A percentile compares a stretch with the other conserved stretches of the same genome.
Evolutionary conservation across 30 jellyfish, hydroid and myxozoan species (phyloP).

Genomic region (Turritopsis rubra): DNA sequence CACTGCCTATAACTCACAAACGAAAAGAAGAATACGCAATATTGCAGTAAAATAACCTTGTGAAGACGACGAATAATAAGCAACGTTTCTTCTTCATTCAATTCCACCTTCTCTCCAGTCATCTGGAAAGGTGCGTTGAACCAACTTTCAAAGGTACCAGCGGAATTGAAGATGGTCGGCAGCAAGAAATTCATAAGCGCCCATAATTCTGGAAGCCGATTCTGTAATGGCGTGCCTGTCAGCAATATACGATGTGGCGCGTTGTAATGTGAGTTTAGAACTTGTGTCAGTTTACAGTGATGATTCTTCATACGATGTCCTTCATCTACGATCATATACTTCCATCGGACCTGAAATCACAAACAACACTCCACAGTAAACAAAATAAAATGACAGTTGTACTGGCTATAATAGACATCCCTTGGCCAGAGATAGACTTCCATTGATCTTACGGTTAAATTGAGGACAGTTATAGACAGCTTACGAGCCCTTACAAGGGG

Average conservation of each 20-base stretch:
- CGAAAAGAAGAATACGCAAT: too few relatives aligned
- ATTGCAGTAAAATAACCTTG: slow-evolving; percentile 52
- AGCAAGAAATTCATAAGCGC: slow-evolving; percentile 90
- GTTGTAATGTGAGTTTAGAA: slow-evolving; percentile 63
- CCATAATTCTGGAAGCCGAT: slow-evolving; percentile 99
- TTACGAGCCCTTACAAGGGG: too few relatives aligned
- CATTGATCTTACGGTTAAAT: too few relatives aligned
- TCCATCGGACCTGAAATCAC: slow-evolving; percentile 85
- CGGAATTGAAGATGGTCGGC: slow-evolving; percentile 91
- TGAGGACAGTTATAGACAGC: too few relatives aligned
- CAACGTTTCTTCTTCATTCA: slow-evolving; percentile 97
- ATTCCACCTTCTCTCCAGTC: slow-evolving; percentile 93
- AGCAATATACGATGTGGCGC: slow-evolving; percentile 93
- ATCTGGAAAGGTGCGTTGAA: slow-evolving; percentile 96
- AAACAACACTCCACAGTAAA: not conserved
- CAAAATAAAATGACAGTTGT: too few relatives aligned
- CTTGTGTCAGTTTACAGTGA: slow-evolving; percentile 95
- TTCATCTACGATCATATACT: slow-evolving; percentile 97
- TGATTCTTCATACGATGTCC: slow-evolving; percentile 99
- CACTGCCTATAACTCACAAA: too few relatives aligned
- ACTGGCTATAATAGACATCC: too few relatives aligned
- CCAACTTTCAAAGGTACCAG: slow-evolving; percentile 96
- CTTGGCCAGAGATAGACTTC: not conserved
- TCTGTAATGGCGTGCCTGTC: slow-evolving; percentile 99
- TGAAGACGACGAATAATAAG: slow-evolving; percentile 96